Evolutionary conservation across 2,888 invertebrate genomes (phyloP).

Genomic region (Aleiodes testaceus): DNA sequence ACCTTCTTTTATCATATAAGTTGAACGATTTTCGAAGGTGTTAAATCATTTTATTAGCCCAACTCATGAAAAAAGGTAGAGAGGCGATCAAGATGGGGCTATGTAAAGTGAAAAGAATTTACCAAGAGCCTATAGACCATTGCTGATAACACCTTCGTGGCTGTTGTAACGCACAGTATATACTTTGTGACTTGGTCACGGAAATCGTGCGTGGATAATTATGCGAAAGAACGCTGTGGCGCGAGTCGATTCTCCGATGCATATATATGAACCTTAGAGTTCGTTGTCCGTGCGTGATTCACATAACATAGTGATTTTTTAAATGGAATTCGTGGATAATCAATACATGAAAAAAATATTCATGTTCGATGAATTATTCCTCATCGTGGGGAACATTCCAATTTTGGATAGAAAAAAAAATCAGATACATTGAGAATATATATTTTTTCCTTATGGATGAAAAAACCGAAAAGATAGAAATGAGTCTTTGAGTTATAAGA

Average conservation of each 20-base stretch:
- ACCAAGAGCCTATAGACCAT: conserved; percentile 38
- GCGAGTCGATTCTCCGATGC: conserved; percentile 37
- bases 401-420: no score
- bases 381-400: no score
- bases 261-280: conserved; percentile 41
- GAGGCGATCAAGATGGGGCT: background rate
- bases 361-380: background rate
- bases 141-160: conserved; percentile 49
- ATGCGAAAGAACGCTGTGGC: conserved; percentile 38
- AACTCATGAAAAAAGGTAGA: background rate
- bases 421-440: no score
- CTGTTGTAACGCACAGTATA: conserved; percentile 9
- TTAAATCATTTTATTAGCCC: background rate
- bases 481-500: no score
- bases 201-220: conserved; percentile 55
- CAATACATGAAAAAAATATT: background rate
- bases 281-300: conserved; percentile 33
- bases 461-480: no score
- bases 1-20: no score
- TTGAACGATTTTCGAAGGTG: background rate
- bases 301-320: background rate
- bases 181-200: conserved; percentile 47
- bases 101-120: background rate
- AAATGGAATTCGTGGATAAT: background rate
- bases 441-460: no score